A percentile compares a stretch with the other conserved stretches of the same genome.
Evolutionary conservation across 2,888 invertebrate species (phyloP).

Genomic region (Polydrusus cervinus): DNA sequence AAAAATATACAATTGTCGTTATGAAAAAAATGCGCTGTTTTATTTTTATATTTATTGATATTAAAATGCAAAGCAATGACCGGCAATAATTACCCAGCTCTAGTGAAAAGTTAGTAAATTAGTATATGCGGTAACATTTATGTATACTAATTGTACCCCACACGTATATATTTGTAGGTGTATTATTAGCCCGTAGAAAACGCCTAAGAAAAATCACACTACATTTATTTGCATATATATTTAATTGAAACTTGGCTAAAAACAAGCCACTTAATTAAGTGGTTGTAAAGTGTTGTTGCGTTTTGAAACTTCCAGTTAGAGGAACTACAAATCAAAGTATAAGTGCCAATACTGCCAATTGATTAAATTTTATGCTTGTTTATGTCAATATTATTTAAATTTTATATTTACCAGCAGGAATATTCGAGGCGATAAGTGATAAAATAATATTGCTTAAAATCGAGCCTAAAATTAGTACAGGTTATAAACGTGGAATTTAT

Average conservation of each 20-base stretch:
- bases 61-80: too few species aligned
- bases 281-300: slow-evolving; percentile 25
- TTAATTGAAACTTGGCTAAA: slow-evolving; percentile 21
- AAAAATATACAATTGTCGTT: too few species aligned
- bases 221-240: slow-evolving; percentile 5
- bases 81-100: too few species aligned
- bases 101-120: too few species aligned
- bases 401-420: not conserved
- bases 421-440: slow-evolving; percentile 6
- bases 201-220: not conserved
- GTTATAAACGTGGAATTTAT: not conserved
- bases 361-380: slow-evolving; percentile 44
- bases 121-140: too few species aligned
- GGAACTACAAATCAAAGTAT: slow-evolving; percentile 48
- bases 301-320: slow-evolving; percentile 28
- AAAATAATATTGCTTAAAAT: not conserved
- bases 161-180: too few species aligned
- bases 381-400: slow-evolving; percentile 34
- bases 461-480: not conserved
- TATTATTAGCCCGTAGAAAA: too few species aligned
- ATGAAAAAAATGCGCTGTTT: too few species aligned
- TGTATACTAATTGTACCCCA: too few species aligned
- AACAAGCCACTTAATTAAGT: slow-evolving; percentile 12
- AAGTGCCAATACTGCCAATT: slow-evolving; percentile 40
- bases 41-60: too few species aligned